Base-by-base conservation (phyloP, 2,113 vertebrate species). In the Heterocephalus glaber region DNA sequence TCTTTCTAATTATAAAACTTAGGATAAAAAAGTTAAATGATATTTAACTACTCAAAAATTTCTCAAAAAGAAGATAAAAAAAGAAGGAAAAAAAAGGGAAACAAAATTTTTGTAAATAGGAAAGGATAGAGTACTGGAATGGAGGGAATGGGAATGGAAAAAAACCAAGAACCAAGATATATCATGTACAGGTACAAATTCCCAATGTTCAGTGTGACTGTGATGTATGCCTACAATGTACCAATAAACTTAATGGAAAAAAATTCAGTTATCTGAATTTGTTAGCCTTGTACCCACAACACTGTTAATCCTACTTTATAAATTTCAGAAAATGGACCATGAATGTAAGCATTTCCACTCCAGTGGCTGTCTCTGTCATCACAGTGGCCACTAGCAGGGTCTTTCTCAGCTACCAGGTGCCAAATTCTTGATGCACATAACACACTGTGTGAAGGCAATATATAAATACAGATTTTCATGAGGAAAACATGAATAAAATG, bases 401-500 rank as follows among this genome's bases (percentile, higher is more conserved):
- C 4, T 26, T 77, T n/a, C n/a, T 49, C 38, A 5, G 49, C 28
- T 4, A 60, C 3, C 4, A 20, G 16, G 38, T 80, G 38, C 6
- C 24, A n/a, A 56, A 22, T 68, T 35, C 16, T 9, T 66, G 5
- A 58, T 49, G 12, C 5, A 38, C 20, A 14, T 41, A 19, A 47
- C 66, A 47, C 16, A 47, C 2, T 66, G 56, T 47, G 5, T 38
- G 16, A 24, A 58, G 7, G 7, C 1, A n/a, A 38, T 11, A 20
- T 1, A 47, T 13, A 56, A 0, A 26, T 26, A 8, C 24, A 10
- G 7, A 68, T 3, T 30, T 47, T n/a, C 8, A n/a, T 11, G 19
- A 77, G 28, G 35, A 58, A 19, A 7, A 12, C 20, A 20, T 26
- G 13, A 20, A 5, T 14, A 30, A 38, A 49, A 16, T 68, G 12